Evolutionary conservation across 2,113 vertebrate genomes (phyloP).

Genomic region (Tamias sibiricus): DNA sequence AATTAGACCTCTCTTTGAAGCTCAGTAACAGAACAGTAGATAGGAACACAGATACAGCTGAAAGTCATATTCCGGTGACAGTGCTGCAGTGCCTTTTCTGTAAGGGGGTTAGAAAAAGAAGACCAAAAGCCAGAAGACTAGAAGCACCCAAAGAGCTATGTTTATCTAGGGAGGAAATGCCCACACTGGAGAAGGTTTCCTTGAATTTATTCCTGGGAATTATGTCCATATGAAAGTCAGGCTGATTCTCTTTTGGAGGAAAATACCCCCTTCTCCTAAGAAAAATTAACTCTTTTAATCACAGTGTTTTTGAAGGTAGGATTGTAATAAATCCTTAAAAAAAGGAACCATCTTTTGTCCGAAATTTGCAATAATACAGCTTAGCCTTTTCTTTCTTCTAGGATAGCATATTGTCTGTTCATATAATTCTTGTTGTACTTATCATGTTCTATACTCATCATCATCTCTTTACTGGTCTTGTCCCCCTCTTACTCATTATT

Average conservation of each 20-base stretch:
- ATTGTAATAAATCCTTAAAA: not conserved
- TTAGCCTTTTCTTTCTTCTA: conserved; percentile 26
- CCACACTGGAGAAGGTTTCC: not conserved
- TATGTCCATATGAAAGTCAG: not conserved
- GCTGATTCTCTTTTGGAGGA: conserved; percentile 13
- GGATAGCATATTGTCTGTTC: not conserved
- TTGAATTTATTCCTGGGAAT: conserved; percentile 56
- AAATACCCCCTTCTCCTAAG: not conserved
- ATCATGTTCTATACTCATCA: not conserved
- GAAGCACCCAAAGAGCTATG: conserved; percentile 7
- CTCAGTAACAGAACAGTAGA: conserved; percentile 66
- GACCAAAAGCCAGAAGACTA: not conserved
- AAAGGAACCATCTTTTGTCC: not conserved
- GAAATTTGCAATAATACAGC: not conserved
- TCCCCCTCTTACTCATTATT: not conserved
- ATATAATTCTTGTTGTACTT: not conserved
- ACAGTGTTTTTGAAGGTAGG: not conserved
- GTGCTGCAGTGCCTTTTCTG: not conserved
- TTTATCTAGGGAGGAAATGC: not conserved
- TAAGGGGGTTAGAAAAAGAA: not conserved
- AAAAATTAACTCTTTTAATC: conserved; percentile 45
- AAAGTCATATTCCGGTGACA: not conserved
- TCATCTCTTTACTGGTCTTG: not conserved
- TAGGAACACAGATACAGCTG: conserved; percentile 55
- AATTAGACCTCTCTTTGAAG: conserved; percentile 75